phyloP scores from a whole-genome alignment of 92 coral and sea anemone species.

The Heteractis magnifica region DNA sequence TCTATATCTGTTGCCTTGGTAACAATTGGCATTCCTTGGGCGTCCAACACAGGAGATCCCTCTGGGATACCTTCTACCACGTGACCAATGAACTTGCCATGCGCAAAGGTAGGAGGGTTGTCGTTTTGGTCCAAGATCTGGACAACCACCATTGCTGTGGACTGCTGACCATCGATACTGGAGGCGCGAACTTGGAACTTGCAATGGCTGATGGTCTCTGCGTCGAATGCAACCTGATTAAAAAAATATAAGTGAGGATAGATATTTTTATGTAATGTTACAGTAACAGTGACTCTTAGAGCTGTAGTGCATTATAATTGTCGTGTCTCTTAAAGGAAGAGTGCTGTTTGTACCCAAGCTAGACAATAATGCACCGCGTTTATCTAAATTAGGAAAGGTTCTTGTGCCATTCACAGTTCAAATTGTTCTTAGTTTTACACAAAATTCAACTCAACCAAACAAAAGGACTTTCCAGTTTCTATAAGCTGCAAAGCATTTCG shows the following conservation, averaged over 20 bases:
- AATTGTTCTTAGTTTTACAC: too few relatives aligned
- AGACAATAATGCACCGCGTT: too few relatives aligned
- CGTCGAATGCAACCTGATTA: slow-evolving; percentile 70
- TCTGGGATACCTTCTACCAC: slow-evolving; percentile 68
- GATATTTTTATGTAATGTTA: neutral
- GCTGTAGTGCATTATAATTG: too few relatives aligned
- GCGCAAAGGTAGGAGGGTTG: slow-evolving; percentile 74
- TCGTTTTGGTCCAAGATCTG: slow-evolving; percentile 77
- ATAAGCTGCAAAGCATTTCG: too few relatives aligned
- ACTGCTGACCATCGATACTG: slow-evolving; percentile 70
- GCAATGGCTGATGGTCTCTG: slow-evolving; percentile 73
- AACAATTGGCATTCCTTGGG: slow-evolving; percentile 67
- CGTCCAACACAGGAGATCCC: slow-evolving; percentile 61
- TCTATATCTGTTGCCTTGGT: slow-evolving; percentile 78
- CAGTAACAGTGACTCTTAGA: too few relatives aligned
- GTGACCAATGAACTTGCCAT: slow-evolving; percentile 56
- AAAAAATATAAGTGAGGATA: neutral
- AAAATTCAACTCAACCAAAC: too few relatives aligned
- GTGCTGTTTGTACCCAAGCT: too few relatives aligned
- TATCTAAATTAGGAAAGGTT: too few relatives aligned
- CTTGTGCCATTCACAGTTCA: too few relatives aligned
- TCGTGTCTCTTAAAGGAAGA: too few relatives aligned
- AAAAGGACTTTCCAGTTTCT: too few relatives aligned
- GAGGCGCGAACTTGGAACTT: slow-evolving; percentile 66
- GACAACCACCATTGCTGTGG: slow-evolving; percentile 56